Evolutionary conservation across 30 jellyfish, hydroid and myxozoan genomes (phyloP), one percentile per base, ranked within the genome.

Genomic region (Mastigias papua): DNA sequence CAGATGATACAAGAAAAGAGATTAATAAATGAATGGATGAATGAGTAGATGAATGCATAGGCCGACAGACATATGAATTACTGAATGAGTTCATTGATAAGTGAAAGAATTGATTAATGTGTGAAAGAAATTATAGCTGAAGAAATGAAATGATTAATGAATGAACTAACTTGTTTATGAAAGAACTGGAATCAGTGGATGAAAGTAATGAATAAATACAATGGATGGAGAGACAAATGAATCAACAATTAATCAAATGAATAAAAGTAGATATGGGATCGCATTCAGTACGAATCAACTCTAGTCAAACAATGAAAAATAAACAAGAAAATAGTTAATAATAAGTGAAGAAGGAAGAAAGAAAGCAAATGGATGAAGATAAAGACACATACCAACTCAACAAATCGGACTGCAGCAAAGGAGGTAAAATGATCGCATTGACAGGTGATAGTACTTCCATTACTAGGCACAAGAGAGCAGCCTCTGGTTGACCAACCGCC

Each of bases 401-500:
- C 66, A 31, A 93, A 68, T 48, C 79, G 83, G 21, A 93, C 91
- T 29, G 80, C 92, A 29, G 98, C 97, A 63, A 93, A 87, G 19
- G 98, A 80, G 63, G 97, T 79, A 74, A 93, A 57, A 46, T 88
- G 98, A 51, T 93, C 84, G 33, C 98, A 93, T 17, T 76, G 92
- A 48, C 98, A 93, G 17, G 89, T 78, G 68, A 93, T 86, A 11
- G 76, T 91, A 73, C 91, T 93, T 26, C 93, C 91, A 66, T 93
- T 89, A 80, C 20, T 61, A 0, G 92, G 96, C 2, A 84, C 46
- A 7, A 80, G 68, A 13, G 82, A 64, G 72, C 98, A 93, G 32
- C 98, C 98, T 33, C 32, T 63, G 34, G 93, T 88, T 6, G 96
- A 78, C 98, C 98, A 93, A 34, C 98, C 98, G 19, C 98, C 98